phyloP scores from a whole-genome alignment of 2,113 vertebrate species.

The Electrona antarctica region DNA sequence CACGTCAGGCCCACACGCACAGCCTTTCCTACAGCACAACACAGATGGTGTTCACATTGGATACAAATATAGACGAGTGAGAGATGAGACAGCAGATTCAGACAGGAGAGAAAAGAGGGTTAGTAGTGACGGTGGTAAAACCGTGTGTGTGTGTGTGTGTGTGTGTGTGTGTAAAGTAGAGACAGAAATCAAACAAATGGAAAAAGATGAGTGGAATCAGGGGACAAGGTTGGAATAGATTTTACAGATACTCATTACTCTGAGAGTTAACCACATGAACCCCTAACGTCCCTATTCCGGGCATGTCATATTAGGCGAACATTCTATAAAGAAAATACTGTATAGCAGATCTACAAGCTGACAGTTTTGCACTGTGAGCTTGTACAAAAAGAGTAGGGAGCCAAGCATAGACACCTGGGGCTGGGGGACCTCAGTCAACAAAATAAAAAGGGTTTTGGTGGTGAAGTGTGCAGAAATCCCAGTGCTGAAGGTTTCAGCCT shows the following conservation, averaged over 20 bases:
- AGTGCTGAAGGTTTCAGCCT: conserved; percentile 6
- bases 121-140: not conserved
- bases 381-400: too few relatives aligned
- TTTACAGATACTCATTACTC: not conserved
- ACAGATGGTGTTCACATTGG: conserved; percentile 6
- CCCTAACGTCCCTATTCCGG: too few relatives aligned
- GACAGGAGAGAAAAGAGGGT: conserved; percentile 11
- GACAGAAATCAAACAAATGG: not conserved
- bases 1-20: not conserved
- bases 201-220: not conserved
- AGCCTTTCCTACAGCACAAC: conserved; percentile 12
- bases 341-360: not conserved
- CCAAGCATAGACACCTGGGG: too few relatives aligned
- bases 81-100: conserved; percentile 33
- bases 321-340: too few relatives aligned
- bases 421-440: too few relatives aligned
- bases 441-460: too few relatives aligned
- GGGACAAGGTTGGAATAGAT: not conserved
- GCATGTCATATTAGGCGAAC: too few relatives aligned
- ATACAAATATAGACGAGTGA: conserved; percentile 38
- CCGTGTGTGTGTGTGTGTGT: not conserved
- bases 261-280: too few relatives aligned
- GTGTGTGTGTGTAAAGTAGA: not conserved
- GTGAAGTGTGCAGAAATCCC: not conserved
- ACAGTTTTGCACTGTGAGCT: conserved; percentile 11